phyloP scores from a whole-genome alignment of 2,797 vertebrate genomes.

The Scolopax bukidnonensis region DNA sequence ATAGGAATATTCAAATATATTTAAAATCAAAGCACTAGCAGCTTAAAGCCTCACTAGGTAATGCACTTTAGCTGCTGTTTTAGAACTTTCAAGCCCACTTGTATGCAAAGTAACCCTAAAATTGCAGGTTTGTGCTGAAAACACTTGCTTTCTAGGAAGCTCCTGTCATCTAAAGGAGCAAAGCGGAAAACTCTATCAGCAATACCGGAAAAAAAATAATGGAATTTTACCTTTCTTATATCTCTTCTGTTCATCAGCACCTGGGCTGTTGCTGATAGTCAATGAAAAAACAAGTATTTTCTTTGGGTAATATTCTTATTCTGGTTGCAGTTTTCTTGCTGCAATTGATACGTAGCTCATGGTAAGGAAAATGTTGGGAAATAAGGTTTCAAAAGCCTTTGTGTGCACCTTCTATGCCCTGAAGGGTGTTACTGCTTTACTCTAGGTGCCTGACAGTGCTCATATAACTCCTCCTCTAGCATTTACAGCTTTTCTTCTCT shows the following conservation, averaged over 20 bases:
- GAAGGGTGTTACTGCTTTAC: neutral
- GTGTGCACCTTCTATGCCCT: neutral
- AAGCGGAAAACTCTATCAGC: neutral
- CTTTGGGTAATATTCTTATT: neutral
- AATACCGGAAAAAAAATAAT: neutral
- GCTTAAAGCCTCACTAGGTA: neutral
- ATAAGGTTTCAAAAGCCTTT: neutral
- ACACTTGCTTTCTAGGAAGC: neutral
- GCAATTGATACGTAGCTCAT: neutral
- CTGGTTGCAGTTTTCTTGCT: neutral
- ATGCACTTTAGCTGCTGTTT: neutral
- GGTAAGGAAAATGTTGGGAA: neutral
- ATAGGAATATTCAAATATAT: neutral
- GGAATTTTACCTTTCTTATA: neutral
- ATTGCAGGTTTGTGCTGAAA: neutral
- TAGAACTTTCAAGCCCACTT: neutral
- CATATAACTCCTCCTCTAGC: neutral
- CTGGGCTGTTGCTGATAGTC: neutral
- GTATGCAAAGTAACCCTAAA: neutral
- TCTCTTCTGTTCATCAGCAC: neutral
- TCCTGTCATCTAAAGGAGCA: neutral
- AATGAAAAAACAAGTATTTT: accelerated
- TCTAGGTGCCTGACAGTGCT: neutral
- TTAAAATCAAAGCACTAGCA: neutral
- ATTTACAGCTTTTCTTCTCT: neutral